These are phyloP conservation scores for Escarpia spicata DNA, from an alignment of 2,888 invertebrate species.

Conservation along the genomic window DNA sequence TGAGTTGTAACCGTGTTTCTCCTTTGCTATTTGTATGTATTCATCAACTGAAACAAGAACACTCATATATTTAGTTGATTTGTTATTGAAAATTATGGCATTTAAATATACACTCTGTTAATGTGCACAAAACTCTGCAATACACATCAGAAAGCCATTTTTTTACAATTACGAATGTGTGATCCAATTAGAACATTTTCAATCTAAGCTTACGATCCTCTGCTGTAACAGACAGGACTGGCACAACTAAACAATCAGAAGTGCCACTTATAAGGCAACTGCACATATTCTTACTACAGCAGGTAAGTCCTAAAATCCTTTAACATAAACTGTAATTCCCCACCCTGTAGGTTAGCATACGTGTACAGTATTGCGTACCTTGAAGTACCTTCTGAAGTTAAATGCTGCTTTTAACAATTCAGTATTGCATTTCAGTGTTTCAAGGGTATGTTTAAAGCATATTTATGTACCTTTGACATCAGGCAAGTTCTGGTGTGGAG, in stretches of 20 bases:
- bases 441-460: constrained; percentile 7
- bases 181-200: not conserved
- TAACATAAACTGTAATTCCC: not conserved
- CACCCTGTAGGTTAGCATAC: too few relatives aligned
- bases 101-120: not conserved
- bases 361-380: too few relatives aligned
- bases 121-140: not conserved
- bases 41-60: constrained; percentile 83
- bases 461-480: constrained; percentile 83
- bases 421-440: constrained; percentile 13
- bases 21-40: constrained; percentile 91
- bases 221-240: not conserved
- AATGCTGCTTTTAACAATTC: constrained; percentile 17
- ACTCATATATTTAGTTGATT: not conserved
- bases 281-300: not conserved
- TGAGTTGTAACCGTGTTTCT: constrained; percentile 96
- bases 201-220: not conserved
- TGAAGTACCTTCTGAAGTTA: not conserved
- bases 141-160: not conserved
- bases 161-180: not conserved
- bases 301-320: not conserved
- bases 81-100: not conserved
- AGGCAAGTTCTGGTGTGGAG: constrained; percentile 87
- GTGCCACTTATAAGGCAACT: not conserved
- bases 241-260: not conserved